Percentiles rank a stretch among this genome's conserved stretches.
These are phyloP conservation scores for Sus scrofa DNA, from an alignment of 2,113 vertebrate genomes.

Conservation along the genomic window T2T-Sscrofa CM000830.6:90920001-90920500, in stretches of 20 bases:
- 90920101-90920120: conserved; percentile 23
- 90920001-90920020: conserved; percentile 47
- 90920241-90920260: conserved; percentile 69
- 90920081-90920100: background rate
- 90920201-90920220: conserved; percentile 46
- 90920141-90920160: conserved; percentile 38
- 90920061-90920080: background rate
- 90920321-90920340: conserved; percentile 73
- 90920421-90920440: conserved; percentile 65
- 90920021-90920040: conserved; percentile 39
- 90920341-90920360: conserved; percentile 68
- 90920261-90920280: conserved; percentile 68
- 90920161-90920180: conserved; percentile 25
- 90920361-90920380: conserved; percentile 63
- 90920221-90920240: conserved; percentile 61
- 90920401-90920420: conserved; percentile 67
- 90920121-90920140: background rate
- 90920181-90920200: conserved; percentile 36
- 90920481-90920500: conserved; percentile 30
- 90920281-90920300: conserved; percentile 75
- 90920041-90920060: conserved; percentile 9
- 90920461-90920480: conserved; percentile 12
- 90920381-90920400: conserved; percentile 69
- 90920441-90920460: conserved; percentile 30
- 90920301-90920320: conserved; percentile 72